phyloP scores from a whole-genome alignment of 2,888 invertebrate species.

The Sycophila texana region DNA sequence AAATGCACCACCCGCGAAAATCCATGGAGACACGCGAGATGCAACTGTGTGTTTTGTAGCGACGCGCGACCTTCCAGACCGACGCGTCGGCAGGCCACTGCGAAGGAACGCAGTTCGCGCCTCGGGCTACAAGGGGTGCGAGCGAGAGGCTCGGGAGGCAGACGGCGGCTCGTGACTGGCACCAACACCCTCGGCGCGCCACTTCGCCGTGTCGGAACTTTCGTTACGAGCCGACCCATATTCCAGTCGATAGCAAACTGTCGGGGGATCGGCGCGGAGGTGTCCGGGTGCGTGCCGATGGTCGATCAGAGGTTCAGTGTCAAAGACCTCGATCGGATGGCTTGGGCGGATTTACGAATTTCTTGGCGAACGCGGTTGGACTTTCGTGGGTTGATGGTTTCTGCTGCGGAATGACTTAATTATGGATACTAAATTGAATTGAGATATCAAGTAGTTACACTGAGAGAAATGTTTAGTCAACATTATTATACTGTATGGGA shows the following conservation, averaged over 20 bases:
- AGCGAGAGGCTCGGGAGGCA: conserved; percentile 36
- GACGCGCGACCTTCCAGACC: neutral
- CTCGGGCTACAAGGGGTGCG: neutral
- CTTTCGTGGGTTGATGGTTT: too few species aligned
- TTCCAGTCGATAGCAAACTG: conserved; percentile 24
- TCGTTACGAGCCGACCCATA: conserved; percentile 29
- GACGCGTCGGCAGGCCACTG: conserved; percentile 7
- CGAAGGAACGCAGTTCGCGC: conserved; percentile 1
- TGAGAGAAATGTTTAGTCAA: too few species aligned
- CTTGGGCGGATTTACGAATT: too few species aligned
- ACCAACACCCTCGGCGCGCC: conserved; percentile 63
- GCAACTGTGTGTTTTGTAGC: neutral
- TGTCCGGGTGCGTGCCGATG: neutral
- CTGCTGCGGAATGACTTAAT: too few species aligned
- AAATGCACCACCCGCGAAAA: neutral
- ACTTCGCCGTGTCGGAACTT: conserved; percentile 60
- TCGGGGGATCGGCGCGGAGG: too few species aligned
- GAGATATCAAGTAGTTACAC: too few species aligned
- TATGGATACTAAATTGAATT: too few species aligned
- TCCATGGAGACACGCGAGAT: neutral
- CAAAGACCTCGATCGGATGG: neutral
- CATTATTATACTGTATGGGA: too few species aligned
- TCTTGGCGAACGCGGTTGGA: too few species aligned
- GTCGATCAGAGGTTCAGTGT: neutral
- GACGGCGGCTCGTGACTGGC: conserved; percentile 67